Percentiles rank a stretch among this genome's conserved stretches.
Evolutionary conservation across 2,113 vertebrate species (phyloP).

Genomic region (Sylvia atricapilla): DNA sequence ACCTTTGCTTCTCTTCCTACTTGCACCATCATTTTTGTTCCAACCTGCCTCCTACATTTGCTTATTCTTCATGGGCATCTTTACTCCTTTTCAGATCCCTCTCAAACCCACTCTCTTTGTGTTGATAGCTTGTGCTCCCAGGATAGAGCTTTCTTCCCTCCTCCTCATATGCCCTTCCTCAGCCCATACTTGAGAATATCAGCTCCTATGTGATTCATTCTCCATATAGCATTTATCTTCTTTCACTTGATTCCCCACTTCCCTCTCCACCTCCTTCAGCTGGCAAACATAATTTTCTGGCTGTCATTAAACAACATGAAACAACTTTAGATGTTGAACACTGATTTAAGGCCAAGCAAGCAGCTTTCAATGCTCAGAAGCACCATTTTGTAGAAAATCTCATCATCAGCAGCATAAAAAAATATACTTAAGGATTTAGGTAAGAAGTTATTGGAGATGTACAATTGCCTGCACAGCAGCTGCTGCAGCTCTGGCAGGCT

Average conservation of each 20-base stretch:
- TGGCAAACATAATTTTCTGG: conserved; percentile 3
- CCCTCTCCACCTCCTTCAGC: not conserved
- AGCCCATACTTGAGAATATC: not conserved
- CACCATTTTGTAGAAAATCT: not conserved
- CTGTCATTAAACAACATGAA: not conserved
- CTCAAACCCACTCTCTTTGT: not conserved
- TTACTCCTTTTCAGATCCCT: not conserved
- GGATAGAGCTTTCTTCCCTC: conserved; percentile 12
- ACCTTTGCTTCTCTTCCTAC: not conserved
- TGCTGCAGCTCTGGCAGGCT: not conserved
- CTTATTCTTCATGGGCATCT: not conserved
- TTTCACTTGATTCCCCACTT: not conserved
- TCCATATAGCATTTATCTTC: not conserved
- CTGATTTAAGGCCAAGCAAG: not conserved
- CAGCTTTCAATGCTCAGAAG: not conserved
- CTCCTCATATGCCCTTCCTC: conserved; percentile 35
- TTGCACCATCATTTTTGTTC: not conserved
- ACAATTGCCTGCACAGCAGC: not conserved
- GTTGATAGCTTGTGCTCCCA: not conserved
- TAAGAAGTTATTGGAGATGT: not conserved
- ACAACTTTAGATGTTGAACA: not conserved
- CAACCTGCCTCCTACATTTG: conserved; percentile 2
- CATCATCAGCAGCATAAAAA: not conserved
- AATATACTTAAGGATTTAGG: not conserved
- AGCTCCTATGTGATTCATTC: not conserved